Evolutionary conservation across 2,888 invertebrate species (phyloP), one percentile per base, ranked within the genome.

Genomic region (Philereme transversata): DNA sequence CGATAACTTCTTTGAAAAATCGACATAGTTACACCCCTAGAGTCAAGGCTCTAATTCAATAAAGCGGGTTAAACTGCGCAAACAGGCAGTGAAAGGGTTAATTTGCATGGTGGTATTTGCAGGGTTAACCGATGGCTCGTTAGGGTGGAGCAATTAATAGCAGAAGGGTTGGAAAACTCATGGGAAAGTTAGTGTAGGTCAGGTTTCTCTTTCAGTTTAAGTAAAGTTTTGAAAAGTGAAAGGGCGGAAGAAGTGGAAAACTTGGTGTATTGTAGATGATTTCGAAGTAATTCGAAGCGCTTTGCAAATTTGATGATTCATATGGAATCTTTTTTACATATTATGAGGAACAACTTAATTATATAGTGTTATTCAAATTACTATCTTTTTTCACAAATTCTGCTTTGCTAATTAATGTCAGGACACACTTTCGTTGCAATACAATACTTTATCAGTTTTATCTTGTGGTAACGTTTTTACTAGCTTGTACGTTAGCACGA

Each of bases 51-150:
- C 84, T 91, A 89, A 91, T 90, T 90, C 87, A 92, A 91, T 91
- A 89, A 90, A 84, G 84, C 84, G 77, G 83, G 89, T 85, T 89
- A 88, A 90, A 84, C 82, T 86, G 82, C 79, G 76, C 84, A 86
- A 88, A 89, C 84, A 84, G 84, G 79, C 88, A 75, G 88, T 75
- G 86, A 88, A 91, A 90, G 92, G 91, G 91, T 90, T 91, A 89
- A 91, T 92, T 92, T 92, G 89, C 92, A 89, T 91, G 88, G 84
- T 81, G 83, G 84, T 78, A 79, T 85, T 85, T 78, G 85, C 83
- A 83, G 88, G 89, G 91, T 88, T 90, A 91, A 92, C 90, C 86
- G 84, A 77, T 81, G 83, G 84, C 89, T 90, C 86, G 89, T 92
- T 91, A 91, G 90, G 90, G 90, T 81, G 79, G 78, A 77, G 79